Base-by-base conservation (phyloP, 2,888 invertebrate genomes). In the Sminthurinus aureus region DNA sequence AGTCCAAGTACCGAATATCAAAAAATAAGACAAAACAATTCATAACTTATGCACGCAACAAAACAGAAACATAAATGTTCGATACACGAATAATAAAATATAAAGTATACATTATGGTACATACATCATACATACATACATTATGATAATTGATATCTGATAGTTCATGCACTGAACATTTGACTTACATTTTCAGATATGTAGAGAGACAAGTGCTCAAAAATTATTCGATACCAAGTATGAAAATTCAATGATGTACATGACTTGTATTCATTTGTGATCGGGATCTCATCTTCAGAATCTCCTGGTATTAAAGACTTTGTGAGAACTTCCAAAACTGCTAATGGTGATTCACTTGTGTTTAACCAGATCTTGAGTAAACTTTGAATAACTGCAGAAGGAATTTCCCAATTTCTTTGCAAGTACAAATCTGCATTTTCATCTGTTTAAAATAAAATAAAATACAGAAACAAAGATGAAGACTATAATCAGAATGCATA, bases 171-270 rank as follows among this genome's bases (percentile, higher is more conserved):
- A n/a, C n/a, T n/a, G n/a, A n/a, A n/a, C n/a, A n/a, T 38, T 38
- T 38, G 6, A 67, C 79, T 74, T 74, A 83, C 83, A 50, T 83
- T 52, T 75, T 74, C 74, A 12, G 38, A 38, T 0, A 78, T 58
- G 58, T 74, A 64, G 26, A 52, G 71, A 64, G 79, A 73, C 18
- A 83, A 38, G 3, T 50, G 58, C 50, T 83, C 83, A 26, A 75
- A 52, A 0, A 83, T 74, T 4, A 58, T 58, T 20, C 83, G 79
- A 24, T 83, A 83, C 79, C 79, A 83, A 4, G 79, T 75, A 38
- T 79, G 83, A 26, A 83, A 83, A 69, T 83, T 83, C 9, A 26
- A 8, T 15, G 75, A 24, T 20, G 83, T 74, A 20, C 83, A 83
- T 1, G 83, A 79, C 18, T 69, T 18, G 24, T 83, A 83, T n/a